Base-by-base conservation (phyloP, 2,113 vertebrate genomes). In the Azemiops feae region DNA sequence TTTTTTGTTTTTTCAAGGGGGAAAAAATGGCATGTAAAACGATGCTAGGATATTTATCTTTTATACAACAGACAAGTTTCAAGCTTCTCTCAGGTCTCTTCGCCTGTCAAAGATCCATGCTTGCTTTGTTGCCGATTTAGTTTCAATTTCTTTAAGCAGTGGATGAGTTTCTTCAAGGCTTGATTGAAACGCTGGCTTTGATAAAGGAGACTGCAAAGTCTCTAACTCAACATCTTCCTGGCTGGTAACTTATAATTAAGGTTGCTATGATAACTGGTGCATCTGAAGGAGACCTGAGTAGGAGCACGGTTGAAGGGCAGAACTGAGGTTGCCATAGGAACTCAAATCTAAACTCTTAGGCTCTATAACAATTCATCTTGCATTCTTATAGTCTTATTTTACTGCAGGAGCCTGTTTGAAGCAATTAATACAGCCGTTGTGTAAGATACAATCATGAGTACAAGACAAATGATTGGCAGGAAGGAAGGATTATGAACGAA, bases 181-280 rank as follows among this genome's bases (percentile, higher is more conserved):
- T 14, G 86, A 85, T 27, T 3, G n/a, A 47, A 52, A 93, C 39
- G 86, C 55, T 94, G 14, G 89, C 64, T 95, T 94, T 95, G 39
- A 89, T 95, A 74, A 89, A 16, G 30, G 47, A 93, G 53, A 47
- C 4, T 50, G 27, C 91, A n/a, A n/a, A 64, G 86, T 87, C 74
- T 54, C 74, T 95, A 93, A 95, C 89, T 93, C 88, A 86, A 91
- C 91, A 86, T 95, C 94, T 96, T 92, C 55, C 86, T 92, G 91
- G 93, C 85, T 89, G 18, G 53, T 88, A 90, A 94, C 94, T 94
- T 93, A 89, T n/a, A 95, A 90, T 89, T 57, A 94, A 96, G 95
- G 95, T 96, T 96, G 96, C 95, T 95, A 95, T 95, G 96, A 94
- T 95, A 95, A 93, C 94, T 95, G 95, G 94, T 93, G 94, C 58